Conservation (phyloP, 1,140 invertebrate genomes). For the Calycopis cecrops region DNA sequence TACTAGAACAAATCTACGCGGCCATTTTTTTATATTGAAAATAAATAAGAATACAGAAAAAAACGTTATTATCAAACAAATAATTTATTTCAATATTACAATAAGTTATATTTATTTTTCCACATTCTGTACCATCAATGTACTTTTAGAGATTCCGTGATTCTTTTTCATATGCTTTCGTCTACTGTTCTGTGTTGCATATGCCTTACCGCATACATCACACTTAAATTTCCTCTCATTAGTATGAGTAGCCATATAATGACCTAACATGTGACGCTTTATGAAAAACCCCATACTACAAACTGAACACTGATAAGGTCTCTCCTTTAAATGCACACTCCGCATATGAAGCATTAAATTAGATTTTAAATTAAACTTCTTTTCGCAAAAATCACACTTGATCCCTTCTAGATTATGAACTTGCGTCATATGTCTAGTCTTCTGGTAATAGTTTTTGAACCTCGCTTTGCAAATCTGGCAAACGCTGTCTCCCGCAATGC, state of each 20-base stretch:
- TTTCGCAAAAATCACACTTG: conserved; percentile 60
- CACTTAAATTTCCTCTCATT: conserved; percentile 64
- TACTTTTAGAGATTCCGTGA: conserved; percentile 49
- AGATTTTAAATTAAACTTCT: conserved; percentile 58
- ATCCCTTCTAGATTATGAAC: conserved; percentile 59
- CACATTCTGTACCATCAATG: conserved; percentile 16
- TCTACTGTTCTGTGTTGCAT: conserved; percentile 58
- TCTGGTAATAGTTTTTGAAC: conserved; percentile 67
- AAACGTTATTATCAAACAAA: neutral
- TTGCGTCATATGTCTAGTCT: conserved; percentile 63
- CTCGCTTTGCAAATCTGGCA: conserved; percentile 62
- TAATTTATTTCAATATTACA: conserved; percentile 14
- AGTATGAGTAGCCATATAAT: conserved; percentile 61
- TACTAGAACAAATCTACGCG: too few relatives aligned
- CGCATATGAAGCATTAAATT: conserved; percentile 62
- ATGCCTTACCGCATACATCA: conserved; percentile 58
- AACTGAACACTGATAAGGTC: conserved; percentile 58
- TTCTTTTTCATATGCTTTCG: conserved; percentile 66
- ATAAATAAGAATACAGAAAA: neutral
- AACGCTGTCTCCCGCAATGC: conserved; percentile 60
- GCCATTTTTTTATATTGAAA: too few relatives aligned
- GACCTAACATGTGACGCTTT: conserved; percentile 58
- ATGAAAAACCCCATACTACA: conserved; percentile 66
- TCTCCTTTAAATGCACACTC: conserved; percentile 59
- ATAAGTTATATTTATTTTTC: conserved; percentile 17